These are phyloP conservation scores for Pyrrhia umbra DNA, from an alignment of 2,888 invertebrate species.

Conservation along the genomic window DNA sequence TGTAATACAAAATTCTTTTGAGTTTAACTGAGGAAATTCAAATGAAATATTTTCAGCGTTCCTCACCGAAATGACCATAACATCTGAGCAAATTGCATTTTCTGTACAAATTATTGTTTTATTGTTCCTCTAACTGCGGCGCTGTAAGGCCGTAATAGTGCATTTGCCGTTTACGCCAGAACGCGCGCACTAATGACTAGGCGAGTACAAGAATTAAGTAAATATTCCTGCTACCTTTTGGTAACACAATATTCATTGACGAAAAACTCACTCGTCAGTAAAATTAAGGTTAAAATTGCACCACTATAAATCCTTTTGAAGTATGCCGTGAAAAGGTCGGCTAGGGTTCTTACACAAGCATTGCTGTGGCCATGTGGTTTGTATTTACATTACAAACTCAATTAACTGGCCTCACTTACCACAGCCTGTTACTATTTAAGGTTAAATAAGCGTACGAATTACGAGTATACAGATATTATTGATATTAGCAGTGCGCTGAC, in stretches of 20 bases:
- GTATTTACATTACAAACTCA: slow-evolving; percentile 66
- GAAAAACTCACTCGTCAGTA: neutral
- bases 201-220: slow-evolving; percentile 41
- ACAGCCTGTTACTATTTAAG: slow-evolving; percentile 46
- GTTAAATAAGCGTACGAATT: slow-evolving; percentile 47
- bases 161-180: slow-evolving; percentile 51
- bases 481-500: slow-evolving; percentile 14
- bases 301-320: slow-evolving; percentile 43
- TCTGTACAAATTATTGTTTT: slow-evolving; percentile 54
- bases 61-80: slow-evolving; percentile 30
- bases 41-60: slow-evolving; percentile 25
- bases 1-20: slow-evolving; percentile 3
- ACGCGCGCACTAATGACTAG: slow-evolving; percentile 52
- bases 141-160: slow-evolving; percentile 41
- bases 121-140: slow-evolving; percentile 48
- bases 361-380: slow-evolving; percentile 67
- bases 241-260: slow-evolving; percentile 26
- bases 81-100: slow-evolving; percentile 43
- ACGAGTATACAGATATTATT: slow-evolving; percentile 14
- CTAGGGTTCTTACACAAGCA: slow-evolving; percentile 57
- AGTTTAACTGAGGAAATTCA: slow-evolving; percentile 10
- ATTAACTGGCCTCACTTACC: slow-evolving; percentile 61
- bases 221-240: slow-evolving; percentile 31
- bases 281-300: neutral
- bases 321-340: slow-evolving; percentile 42